Base-by-base conservation (phyloP, 2,113 vertebrate species). In the Condylura cristata region DNA sequence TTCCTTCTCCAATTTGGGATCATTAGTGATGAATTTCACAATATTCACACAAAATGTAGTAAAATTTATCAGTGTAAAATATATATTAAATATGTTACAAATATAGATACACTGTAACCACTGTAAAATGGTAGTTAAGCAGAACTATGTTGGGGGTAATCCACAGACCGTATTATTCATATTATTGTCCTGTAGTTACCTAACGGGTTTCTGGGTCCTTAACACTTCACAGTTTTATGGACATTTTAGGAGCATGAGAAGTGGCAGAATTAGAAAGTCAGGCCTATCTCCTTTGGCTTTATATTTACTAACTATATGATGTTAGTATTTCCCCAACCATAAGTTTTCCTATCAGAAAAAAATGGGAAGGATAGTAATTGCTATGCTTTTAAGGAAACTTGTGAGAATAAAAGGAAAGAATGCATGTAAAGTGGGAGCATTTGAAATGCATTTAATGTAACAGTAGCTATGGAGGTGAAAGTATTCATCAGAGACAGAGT, bases 1-100 rank as follows among this genome's bases (percentile, higher is more conserved):
- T 89, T 85, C 79, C 48, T 95, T 93, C 20, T 74, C 41, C 10
- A 66, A 80, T 53, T n/a, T 78, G 71, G 60, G 48, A 68, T 76
- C 41, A 79, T 61, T 86, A 93, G 56, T 13, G 8, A 58, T n/a
- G 41, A 46, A 72, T 68, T 60, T 94, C 34, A 95, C 81, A 79
- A 88, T 80, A 60, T 41, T 7, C 58, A 88, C 28, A 66, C 28
- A 58, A 56, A 68, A 26, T 76, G 60, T 65, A 74, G 81, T 37
- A 17, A 51, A 13, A 46, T 58, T 60, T 44, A 39, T 51, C 53
- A 32, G 41, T 72, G 63, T 13, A 91, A 95, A 87, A 63, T 53
- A 46, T 11, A 58, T 75, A 39, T 72, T 22, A 51, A 51, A 51
- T 46, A 51, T 32, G 26, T 32, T 41, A 72, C 32, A 75, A 78